A percentile compares a stretch with the other conserved stretches of the same genome.
phyloP scores from a whole-genome alignment of 1,140 invertebrate species.

The Cryptotermes secundus region DNA sequence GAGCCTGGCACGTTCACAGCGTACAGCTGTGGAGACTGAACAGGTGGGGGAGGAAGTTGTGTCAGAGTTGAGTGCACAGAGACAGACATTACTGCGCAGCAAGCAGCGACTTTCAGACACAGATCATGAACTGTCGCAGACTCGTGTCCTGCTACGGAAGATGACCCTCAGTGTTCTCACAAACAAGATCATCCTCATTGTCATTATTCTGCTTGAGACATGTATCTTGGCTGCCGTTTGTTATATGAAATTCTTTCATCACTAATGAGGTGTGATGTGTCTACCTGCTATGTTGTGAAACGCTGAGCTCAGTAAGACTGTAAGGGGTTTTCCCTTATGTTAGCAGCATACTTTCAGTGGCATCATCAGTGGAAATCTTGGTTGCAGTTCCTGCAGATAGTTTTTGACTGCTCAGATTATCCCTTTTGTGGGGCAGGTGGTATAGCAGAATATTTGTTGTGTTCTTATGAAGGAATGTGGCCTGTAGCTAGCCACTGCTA shows the following conservation, averaged over 20 bases:
- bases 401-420: too few relatives aligned
- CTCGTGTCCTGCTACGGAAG: slow-evolving; percentile 57
- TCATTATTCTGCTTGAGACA: slow-evolving; percentile 66
- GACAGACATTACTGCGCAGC: slow-evolving; percentile 62
- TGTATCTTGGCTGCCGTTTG: slow-evolving; percentile 57
- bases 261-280: slow-evolving; percentile 37
- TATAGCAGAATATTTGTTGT: too few relatives aligned
- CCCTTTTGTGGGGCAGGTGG: too few relatives aligned
- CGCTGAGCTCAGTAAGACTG: too few relatives aligned
- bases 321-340: too few relatives aligned
- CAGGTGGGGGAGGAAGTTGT: slow-evolving; percentile 74
- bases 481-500: too few relatives aligned
- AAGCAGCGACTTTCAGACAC: slow-evolving; percentile 61
- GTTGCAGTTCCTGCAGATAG: too few relatives aligned
- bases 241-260: slow-evolving; percentile 58
- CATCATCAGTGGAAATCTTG: too few relatives aligned
- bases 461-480: too few relatives aligned
- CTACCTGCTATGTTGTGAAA: too few relatives aligned
- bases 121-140: slow-evolving; percentile 59
- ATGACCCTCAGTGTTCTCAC: slow-evolving; percentile 64
- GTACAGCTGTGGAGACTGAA: slow-evolving; percentile 76
- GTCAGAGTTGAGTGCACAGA: slow-evolving; percentile 62
- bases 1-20: slow-evolving; percentile 67
- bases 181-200: slow-evolving; percentile 66
- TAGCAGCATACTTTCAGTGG: too few relatives aligned